Percentiles rank a stretch among this genome's conserved stretches.
These are phyloP conservation scores for Corapipo altera DNA, from an alignment of 2,113 vertebrate species.

Conservation along the genomic window DNA sequence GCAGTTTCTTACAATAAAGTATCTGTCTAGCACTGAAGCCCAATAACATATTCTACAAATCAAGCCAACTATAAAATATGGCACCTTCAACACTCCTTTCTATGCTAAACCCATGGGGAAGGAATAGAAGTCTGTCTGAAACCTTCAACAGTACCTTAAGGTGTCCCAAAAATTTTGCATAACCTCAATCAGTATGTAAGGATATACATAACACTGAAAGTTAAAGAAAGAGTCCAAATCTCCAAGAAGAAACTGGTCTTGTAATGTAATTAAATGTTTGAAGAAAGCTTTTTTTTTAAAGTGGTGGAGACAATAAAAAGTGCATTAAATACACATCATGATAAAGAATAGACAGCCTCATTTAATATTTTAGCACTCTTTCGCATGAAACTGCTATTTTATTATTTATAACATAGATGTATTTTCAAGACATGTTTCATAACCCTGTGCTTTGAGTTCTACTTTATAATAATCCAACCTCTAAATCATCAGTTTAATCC, in stretches of 20 bases:
- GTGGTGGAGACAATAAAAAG: not conserved
- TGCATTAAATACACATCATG: slow-evolving; percentile 29
- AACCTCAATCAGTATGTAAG: not conserved
- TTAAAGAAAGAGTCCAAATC: not conserved
- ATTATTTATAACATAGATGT: slow-evolving; percentile 44
- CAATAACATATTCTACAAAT: not conserved
- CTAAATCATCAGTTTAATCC: not conserved
- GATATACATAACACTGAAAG: not conserved
- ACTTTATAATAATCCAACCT: not conserved
- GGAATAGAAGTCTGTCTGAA: not conserved
- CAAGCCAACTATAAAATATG: not conserved
- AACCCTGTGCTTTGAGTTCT: not conserved
- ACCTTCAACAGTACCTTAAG: not conserved
- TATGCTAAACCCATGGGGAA: not conserved
- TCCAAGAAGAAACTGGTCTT: not conserved
- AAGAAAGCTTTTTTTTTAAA: not conserved
- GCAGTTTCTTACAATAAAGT: not conserved
- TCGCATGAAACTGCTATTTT: slow-evolving; percentile 9
- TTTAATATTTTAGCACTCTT: slow-evolving; percentile 54
- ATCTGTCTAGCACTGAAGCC: not conserved
- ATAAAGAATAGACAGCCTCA: slow-evolving; percentile 15
- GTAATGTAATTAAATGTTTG: not conserved
- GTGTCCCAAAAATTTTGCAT: not conserved
- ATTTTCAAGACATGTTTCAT: slow-evolving; percentile 29
- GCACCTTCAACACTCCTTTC: not conserved